Conservation (phyloP, 2,888 invertebrate genomes). For the Caenorhabditis zanzibari region DNA sequence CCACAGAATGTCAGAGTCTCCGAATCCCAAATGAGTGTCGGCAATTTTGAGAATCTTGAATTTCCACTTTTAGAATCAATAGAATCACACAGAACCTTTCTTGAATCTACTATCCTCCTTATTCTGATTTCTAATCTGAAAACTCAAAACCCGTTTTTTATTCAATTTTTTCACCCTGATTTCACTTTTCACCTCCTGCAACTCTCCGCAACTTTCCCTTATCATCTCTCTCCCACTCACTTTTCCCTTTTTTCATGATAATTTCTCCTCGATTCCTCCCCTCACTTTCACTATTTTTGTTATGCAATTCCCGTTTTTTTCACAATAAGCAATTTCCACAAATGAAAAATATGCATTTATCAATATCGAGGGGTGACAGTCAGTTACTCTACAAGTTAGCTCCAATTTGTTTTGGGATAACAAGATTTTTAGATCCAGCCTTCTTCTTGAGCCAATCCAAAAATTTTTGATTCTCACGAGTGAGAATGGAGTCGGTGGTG, state of each 20-base stretch:
- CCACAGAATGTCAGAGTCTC: too few species aligned
- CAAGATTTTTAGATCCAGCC: neutral
- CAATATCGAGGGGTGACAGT: neutral
- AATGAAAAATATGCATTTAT: constrained; percentile 25
- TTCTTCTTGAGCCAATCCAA: constrained; percentile 31
- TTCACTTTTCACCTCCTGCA: constrained; percentile 8
- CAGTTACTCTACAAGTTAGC: neutral
- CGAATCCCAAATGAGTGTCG: too few species aligned
- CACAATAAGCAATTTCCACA: neutral
- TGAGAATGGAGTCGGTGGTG: constrained; percentile 10
- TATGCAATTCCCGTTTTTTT: constrained; percentile 11
- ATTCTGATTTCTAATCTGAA: neutral
- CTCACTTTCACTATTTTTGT: neutral
- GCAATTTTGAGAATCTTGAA: too few species aligned
- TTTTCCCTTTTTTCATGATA: constrained; percentile 9
- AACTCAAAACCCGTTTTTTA: neutral
- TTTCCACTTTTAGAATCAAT: too few species aligned
- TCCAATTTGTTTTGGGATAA: constrained; percentile 1
- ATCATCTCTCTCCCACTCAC: constrained; percentile 18
- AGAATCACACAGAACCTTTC: too few species aligned
- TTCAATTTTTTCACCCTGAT: neutral
- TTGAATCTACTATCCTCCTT: too few species aligned
- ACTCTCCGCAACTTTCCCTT: constrained; percentile 26
- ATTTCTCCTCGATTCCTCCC: constrained; percentile 1
- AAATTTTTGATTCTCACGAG: constrained; percentile 8